Evolutionary conservation across 2,888 invertebrate species (phyloP), one percentile per base, ranked within the genome.

Genomic region (Phoronis australis): DNA sequence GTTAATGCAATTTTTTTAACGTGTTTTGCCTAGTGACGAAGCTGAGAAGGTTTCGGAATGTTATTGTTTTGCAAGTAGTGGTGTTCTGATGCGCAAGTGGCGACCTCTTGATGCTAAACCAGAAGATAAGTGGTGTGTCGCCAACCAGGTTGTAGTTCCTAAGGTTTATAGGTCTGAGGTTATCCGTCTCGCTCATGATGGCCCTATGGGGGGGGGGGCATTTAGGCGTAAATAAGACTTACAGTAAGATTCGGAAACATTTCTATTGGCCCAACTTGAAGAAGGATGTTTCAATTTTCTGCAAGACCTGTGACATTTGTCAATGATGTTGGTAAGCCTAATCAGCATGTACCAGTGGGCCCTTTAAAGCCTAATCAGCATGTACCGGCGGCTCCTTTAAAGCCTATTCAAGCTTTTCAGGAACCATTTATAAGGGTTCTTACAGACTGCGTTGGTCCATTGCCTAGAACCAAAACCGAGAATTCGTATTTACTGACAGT

Each of bases 371-470:
- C 56, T 3, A 52, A 52, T 41, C 54, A 54, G 40, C 31, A 25
- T n/a, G 47, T 52, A 38, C 47, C 37, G 2, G 22, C 12, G 21
- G 54, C 55, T 1, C 52, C 52, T 18, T 37, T 48, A 9, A 38
- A 35, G 20, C 50, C 48, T 12, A 48, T 57, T 35, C 51, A 50
- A n/a, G 43, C 42, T 9, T 39, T 47, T 39, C 45, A 46, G 18
- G 42, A 48, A 35, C 51, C 57, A 12, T 57, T 54, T 45, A 51
- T 51, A 31, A 37, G 35, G 25, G 43, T 57, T 4, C 9, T 56
- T 25, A 38, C 50, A 1, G 58, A 58, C 27, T 48, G 52, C 45
- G 57, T 57, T 15, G 56, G 56, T 21, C 56, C 57, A 2, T 20
- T 58, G 9, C 51, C 54, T 4, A 54, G 47, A 41, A 50, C 48